phyloP scores from a whole-genome alignment of 2,113 vertebrate genomes.

The Haliaeetus leucogaster region DNA sequence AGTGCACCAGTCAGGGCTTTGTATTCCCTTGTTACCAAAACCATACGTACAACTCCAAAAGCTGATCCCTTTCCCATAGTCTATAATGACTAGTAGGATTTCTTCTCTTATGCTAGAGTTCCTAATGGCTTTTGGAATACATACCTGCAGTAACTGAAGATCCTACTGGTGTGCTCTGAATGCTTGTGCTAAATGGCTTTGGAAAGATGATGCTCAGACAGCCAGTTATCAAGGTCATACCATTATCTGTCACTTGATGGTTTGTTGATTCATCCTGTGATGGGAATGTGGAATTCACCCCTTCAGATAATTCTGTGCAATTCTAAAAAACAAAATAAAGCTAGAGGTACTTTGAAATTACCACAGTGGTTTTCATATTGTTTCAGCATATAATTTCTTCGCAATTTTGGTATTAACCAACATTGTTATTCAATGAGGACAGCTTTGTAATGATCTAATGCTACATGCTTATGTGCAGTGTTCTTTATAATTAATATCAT shows the following conservation, averaged over 20 bases:
- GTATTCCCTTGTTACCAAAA: not conserved
- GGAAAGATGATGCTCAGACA: not conserved
- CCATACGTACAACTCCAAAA: not conserved
- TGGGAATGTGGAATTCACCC: not conserved
- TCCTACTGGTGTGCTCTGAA: not conserved
- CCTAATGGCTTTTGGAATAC: not conserved
- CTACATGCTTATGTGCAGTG: not conserved
- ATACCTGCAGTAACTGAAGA: not conserved
- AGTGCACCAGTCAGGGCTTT: not conserved
- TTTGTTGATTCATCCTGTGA: not conserved
- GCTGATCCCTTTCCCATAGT: not conserved
- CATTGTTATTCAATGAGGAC: not conserved
- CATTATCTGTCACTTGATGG: not conserved
- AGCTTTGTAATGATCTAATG: not conserved
- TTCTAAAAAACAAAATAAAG: not conserved
- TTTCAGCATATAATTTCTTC: not conserved
- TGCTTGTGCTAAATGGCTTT: not conserved
- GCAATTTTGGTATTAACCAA: not conserved
- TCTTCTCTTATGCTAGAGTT: not conserved
- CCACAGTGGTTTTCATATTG: not conserved
- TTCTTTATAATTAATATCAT: not conserved
- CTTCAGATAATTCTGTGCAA: not conserved
- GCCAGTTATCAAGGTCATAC: not conserved
- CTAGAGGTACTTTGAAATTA: not conserved
- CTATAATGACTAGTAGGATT: not conserved